phyloP scores from a whole-genome alignment of 2,888 invertebrate species.

The Drosophila robusta region DNA sequence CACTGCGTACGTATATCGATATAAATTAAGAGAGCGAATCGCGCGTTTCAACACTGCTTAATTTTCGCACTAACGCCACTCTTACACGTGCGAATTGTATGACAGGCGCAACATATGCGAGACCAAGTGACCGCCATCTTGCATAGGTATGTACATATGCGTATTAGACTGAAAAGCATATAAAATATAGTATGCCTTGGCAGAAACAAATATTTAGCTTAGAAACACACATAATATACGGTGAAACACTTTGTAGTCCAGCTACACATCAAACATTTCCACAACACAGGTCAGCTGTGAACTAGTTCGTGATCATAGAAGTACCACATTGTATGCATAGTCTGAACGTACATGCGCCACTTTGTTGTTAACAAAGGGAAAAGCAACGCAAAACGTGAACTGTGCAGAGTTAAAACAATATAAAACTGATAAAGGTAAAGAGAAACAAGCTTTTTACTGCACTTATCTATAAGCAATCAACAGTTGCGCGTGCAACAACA shows the following conservation, averaged over 20 bases:
- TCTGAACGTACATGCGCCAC: constrained; percentile 52
- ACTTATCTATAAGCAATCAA: constrained; percentile 10
- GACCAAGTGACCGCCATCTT: no score
- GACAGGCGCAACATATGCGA: not conserved
- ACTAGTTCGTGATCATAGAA: constrained; percentile 36
- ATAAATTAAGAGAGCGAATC: constrained; percentile 3
- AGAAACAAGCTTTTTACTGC: constrained; percentile 23
- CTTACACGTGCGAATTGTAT: constrained; percentile 1
- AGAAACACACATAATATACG: not conserved
- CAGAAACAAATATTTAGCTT: not conserved
- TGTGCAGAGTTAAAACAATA: constrained; percentile 40
- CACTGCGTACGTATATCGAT: constrained; percentile 22
- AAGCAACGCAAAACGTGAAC: constrained; percentile 65
- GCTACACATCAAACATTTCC: constrained; percentile 8
- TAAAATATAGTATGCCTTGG: not conserved
- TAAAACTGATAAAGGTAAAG: constrained; percentile 68
- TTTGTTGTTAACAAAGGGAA: constrained; percentile 66
- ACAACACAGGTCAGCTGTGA: constrained; percentile 25
- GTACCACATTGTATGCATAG: constrained; percentile 11
- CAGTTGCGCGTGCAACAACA: constrained; percentile 12
- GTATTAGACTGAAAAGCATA: not conserved
- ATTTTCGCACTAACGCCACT: not conserved
- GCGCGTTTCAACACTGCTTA: constrained; percentile 1
- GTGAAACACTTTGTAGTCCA: not conserved
- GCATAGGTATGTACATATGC: not conserved